A percentile compares a stretch with the other conserved stretches of the same genome.
Conservation (phyloP, 2,113 vertebrate genomes). For the Rhodinocichla rosea region DNA sequence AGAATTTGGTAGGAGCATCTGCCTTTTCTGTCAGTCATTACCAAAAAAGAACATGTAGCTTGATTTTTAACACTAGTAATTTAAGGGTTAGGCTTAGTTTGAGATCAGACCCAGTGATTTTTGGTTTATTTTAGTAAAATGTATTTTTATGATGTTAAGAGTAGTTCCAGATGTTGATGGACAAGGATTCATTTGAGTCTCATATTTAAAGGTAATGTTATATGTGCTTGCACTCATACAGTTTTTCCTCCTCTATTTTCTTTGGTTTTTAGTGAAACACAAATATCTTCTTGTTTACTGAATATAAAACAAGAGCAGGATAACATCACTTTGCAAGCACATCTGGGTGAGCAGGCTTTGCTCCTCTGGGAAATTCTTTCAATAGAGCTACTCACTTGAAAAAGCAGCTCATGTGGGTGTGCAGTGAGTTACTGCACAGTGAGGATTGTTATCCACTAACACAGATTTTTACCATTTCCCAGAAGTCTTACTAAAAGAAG, state of each 20-base stretch:
- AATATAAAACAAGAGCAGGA: neutral
- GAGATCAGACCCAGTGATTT: neutral
- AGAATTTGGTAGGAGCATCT: neutral
- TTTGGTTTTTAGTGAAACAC: neutral
- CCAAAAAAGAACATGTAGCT: neutral
- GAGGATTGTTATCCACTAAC: neutral
- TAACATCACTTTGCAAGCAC: neutral
- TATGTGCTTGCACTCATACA: fast-evolving
- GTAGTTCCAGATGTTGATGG: neutral
- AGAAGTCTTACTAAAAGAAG: neutral
- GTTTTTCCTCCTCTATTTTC: neutral
- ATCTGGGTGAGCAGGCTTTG: neutral
- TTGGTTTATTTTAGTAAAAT: neutral
- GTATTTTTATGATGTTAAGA: neutral
- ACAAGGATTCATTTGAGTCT: neutral
- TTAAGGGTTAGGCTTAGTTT: neutral
- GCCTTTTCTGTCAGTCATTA: neutral
- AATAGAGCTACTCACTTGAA: neutral
- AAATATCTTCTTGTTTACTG: neutral
- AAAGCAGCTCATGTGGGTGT: neutral
- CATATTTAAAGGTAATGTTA: neutral
- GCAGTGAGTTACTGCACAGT: neutral
- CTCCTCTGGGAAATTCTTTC: neutral
- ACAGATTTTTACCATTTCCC: conserved; percentile 5
- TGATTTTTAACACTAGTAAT: neutral